Evolutionary conservation across 2,888 invertebrate genomes (phyloP).

Genomic region (Isoperla grammatica): DNA sequence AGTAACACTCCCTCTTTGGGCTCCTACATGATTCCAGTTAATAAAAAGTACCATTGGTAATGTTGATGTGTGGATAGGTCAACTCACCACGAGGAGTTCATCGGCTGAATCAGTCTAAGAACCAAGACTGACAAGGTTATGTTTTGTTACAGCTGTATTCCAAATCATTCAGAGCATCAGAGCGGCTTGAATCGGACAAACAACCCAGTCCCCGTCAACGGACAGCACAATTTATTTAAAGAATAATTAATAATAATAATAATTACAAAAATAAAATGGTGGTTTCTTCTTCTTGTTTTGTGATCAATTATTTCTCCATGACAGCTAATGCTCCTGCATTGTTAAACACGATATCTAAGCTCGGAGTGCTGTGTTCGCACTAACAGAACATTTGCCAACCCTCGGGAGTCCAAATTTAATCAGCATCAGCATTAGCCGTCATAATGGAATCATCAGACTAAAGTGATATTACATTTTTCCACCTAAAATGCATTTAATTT

Average conservation of each 20-base stretch:
- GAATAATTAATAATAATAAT: conserved; percentile 4
- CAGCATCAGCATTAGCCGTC: too few relatives aligned
- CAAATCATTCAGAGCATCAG: conserved; percentile 96
- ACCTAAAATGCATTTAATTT: conserved; percentile 16
- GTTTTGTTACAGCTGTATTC: conserved; percentile 71
- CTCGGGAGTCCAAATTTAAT: too few relatives aligned
- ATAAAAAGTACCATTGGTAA: too few relatives aligned
- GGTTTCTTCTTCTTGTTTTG: background rate
- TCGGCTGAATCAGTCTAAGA: too few relatives aligned
- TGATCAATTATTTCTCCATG: conserved; percentile 1
- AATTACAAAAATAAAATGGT: background rate
- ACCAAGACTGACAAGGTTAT: conserved; percentile 13
- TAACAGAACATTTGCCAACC: too few relatives aligned
- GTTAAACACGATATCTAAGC: too few relatives aligned
- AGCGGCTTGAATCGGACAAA: conserved; percentile 60
- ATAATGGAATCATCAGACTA: conserved; percentile 5
- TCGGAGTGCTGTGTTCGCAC: too few relatives aligned
- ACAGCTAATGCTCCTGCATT: background rate
- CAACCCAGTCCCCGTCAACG: background rate
- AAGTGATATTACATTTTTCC: conserved; percentile 17
- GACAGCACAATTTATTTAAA: conserved; percentile 1
- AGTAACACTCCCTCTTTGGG: too few relatives aligned
- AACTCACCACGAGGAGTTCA: too few relatives aligned
- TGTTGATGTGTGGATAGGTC: too few relatives aligned
- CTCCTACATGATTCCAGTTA: too few relatives aligned